These are phyloP conservation scores for Triplophysa tibetana DNA, from an alignment of 2,113 vertebrate genomes.

Conservation along the genomic window DNA sequence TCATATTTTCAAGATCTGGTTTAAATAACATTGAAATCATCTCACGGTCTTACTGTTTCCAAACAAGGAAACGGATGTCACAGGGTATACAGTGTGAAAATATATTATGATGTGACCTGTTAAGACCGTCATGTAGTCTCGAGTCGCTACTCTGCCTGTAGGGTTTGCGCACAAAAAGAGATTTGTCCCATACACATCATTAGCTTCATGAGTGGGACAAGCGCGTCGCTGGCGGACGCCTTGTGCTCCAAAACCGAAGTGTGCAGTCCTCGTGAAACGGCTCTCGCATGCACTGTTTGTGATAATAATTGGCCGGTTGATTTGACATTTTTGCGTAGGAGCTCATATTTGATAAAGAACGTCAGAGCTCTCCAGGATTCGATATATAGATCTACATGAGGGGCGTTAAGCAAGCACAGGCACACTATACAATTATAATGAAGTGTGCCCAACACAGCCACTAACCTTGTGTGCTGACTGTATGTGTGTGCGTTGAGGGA, in stretches of 20 bases:
- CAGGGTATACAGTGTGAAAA: not conserved
- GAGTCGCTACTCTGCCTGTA: conserved; percentile 9
- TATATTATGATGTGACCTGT: conserved; percentile 12
- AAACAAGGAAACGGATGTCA: not conserved
- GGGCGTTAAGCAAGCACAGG: conserved; percentile 37
- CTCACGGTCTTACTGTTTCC: not conserved
- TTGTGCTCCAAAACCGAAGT: not conserved
- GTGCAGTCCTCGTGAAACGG: conserved; percentile 2
- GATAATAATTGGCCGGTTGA: conserved; percentile 48
- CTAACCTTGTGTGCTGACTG: conserved; percentile 30
- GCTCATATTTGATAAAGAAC: conserved; percentile 33
- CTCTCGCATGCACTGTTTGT: not conserved
- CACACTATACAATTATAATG: conserved; percentile 51
- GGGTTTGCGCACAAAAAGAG: conserved; percentile 29
- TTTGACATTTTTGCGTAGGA: conserved; percentile 48
- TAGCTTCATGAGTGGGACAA: conserved; percentile 43
- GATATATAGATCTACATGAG: conserved; percentile 47
- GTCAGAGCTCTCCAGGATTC: conserved; percentile 40
- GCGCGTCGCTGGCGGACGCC: conserved; percentile 17
- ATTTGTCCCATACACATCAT: conserved; percentile 46
- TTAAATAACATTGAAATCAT: not conserved
- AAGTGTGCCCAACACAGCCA: conserved; percentile 47
- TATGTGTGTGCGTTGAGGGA: not conserved
- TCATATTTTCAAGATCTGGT: too few relatives aligned
- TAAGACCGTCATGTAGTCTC: conserved; percentile 29